A percentile compares a stretch with the other conserved stretches of the same genome.
phyloP scores from a whole-genome alignment of 2,888 invertebrate genomes.

The Leptinotarsa haldemani region DNA sequence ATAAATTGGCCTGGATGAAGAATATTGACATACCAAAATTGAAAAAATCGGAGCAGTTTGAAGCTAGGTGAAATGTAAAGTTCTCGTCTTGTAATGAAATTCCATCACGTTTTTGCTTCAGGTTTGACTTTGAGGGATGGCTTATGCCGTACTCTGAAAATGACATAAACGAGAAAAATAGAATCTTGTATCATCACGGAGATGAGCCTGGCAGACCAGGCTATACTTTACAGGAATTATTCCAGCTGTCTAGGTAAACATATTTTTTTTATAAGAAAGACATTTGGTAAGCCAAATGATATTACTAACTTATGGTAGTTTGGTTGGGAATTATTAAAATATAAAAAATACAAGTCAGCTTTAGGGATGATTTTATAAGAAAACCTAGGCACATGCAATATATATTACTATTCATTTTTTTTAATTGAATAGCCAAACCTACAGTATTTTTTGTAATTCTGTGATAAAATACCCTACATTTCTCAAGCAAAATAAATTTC shows the following conservation, averaged over 20 bases:
- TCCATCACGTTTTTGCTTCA: constrained; percentile 46
- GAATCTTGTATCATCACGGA: constrained; percentile 90
- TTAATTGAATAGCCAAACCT: too few relatives aligned
- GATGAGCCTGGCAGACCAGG: constrained; percentile 92
- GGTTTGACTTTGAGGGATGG: constrained; percentile 86
- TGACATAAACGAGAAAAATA: constrained; percentile 71
- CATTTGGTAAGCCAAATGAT: not conserved
- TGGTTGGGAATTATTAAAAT: too few relatives aligned
- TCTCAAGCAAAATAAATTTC: too few relatives aligned
- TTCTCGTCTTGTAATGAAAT: not conserved
- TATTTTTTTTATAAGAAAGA: not conserved
- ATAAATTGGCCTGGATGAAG: constrained; percentile 92
- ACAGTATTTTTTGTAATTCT: too few relatives aligned
- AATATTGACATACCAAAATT: constrained; percentile 71
- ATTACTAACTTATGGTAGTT: too few relatives aligned
- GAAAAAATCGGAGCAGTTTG: constrained; percentile 73
- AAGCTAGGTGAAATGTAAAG: constrained; percentile 70
- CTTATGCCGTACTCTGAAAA: constrained; percentile 78
- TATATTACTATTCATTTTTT: too few relatives aligned
- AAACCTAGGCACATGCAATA: not conserved
- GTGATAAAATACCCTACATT: too few relatives aligned
- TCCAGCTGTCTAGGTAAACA: constrained; percentile 76
- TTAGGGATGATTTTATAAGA: not conserved
- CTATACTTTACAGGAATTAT: constrained; percentile 89
- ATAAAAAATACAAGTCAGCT: too few relatives aligned